Conservation (phyloP, 2,888 invertebrate species). For the Trichogramma dendrolimi region DNA sequence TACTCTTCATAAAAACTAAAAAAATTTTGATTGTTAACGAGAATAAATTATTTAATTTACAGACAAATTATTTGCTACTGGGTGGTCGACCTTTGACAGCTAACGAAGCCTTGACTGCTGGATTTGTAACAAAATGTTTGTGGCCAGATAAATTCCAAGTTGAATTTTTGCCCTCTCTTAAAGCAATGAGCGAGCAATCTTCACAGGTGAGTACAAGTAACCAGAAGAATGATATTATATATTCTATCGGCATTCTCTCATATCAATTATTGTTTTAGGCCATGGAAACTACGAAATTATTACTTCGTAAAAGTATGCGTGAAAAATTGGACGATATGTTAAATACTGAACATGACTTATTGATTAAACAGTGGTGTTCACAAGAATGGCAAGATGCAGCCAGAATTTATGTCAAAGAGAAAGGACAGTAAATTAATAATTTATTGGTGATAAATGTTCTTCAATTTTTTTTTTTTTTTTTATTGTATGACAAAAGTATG, state of each 20-base stretch:
- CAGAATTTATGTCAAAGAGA: slow-evolving; percentile 45
- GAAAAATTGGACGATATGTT: slow-evolving; percentile 60
- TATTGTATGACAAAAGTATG: slow-evolving; percentile 9
- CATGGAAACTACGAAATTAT: slow-evolving; percentile 60
- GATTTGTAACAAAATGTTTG: slow-evolving; percentile 75
- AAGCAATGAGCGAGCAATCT: slow-evolving; percentile 69
- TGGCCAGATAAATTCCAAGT: slow-evolving; percentile 74
- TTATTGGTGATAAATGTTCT: slow-evolving; percentile 14
- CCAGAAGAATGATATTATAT: slow-evolving; percentile 10
- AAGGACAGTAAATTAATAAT: slow-evolving; percentile 38
- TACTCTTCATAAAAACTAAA: slow-evolving; percentile 24
- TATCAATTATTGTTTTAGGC: slow-evolving; percentile 53
- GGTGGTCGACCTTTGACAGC: slow-evolving; percentile 74
- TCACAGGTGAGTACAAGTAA: slow-evolving; percentile 60
- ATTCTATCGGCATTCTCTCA: background rate
- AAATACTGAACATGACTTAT: slow-evolving; percentile 64
- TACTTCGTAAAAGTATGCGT: slow-evolving; percentile 59
- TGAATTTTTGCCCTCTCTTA: slow-evolving; percentile 67
- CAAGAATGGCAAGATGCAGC: slow-evolving; percentile 63
- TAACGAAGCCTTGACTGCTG: slow-evolving; percentile 70
- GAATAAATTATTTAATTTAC: slow-evolving; percentile 41
- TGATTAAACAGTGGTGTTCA: slow-evolving; percentile 72
- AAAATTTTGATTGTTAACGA: background rate
- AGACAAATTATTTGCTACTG: slow-evolving; percentile 69
- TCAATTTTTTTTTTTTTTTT: slow-evolving; percentile 16